These are phyloP conservation scores for Pinctada fucata DNA, from an alignment of 2,888 invertebrate species.

Conservation along the genomic window DNA sequence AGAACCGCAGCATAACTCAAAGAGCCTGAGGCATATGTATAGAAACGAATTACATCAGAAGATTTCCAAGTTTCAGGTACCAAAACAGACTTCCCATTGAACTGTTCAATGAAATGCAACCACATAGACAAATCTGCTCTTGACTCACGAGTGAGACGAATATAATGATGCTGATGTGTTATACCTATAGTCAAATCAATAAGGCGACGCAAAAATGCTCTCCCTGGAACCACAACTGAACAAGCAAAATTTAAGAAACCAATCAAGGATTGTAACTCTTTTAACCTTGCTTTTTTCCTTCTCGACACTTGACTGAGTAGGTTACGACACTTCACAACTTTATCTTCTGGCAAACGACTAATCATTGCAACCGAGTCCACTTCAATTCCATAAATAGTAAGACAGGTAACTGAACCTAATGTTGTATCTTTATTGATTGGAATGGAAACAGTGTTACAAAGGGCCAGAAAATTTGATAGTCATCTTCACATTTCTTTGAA, in stretches of 20 bases:
- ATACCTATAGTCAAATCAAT: neutral
- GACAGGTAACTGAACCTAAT: neutral
- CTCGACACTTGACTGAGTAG: neutral
- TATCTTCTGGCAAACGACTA: neutral
- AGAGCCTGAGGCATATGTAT: no score
- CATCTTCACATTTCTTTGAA: no score
- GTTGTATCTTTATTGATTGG: no score
- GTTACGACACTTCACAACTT: neutral
- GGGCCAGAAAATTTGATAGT: no score
- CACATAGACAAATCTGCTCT: neutral
- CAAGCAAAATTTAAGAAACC: constrained; percentile 18
- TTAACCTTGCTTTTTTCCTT: neutral
- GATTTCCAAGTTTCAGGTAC: neutral
- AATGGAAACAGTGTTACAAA: no score
- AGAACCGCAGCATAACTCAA: no score
- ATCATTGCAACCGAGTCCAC: neutral
- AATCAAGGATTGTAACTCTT: constrained; percentile 12
- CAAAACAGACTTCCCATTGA: neutral
- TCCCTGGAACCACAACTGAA: neutral
- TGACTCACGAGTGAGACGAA: neutral
- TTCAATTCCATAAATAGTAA: constrained; percentile 9
- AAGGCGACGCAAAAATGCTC: constrained; percentile 3
- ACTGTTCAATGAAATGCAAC: neutral
- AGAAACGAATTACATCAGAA: no score
- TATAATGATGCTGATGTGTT: neutral